Conservation (phyloP, 2,113 vertebrate species). For the Hiodon alosoides region DNA sequence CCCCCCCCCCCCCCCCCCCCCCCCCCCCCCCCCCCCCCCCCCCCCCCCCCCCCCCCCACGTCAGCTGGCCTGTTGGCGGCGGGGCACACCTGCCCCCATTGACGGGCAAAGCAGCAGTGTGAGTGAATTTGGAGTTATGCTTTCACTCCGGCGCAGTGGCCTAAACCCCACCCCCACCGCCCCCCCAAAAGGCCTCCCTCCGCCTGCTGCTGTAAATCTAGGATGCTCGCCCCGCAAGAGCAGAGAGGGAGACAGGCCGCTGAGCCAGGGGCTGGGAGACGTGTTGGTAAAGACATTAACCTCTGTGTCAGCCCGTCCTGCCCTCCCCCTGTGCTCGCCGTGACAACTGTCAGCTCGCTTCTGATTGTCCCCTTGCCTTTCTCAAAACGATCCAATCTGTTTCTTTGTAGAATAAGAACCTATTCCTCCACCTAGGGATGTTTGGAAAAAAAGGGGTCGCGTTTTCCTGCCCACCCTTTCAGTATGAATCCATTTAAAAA, state of each 20-base stretch:
- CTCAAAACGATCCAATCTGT: no score
- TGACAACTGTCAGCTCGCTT: constrained; percentile 13
- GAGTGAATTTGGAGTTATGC: constrained; percentile 17
- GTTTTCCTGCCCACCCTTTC: constrained; percentile 65
- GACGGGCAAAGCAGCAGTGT: constrained; percentile 29
- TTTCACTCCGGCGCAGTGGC: not conserved
- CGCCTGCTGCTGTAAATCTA: constrained; percentile 2
- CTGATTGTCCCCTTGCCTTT: not conserved
- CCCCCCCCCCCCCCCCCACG: not conserved
- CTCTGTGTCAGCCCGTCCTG: not conserved
- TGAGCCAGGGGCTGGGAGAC: not conserved
- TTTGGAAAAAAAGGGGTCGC: no score
- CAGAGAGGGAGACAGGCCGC: constrained; percentile 4
- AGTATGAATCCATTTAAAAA: no score
- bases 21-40: not conserved
- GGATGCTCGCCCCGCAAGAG: not conserved
- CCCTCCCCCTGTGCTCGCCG: not conserved
- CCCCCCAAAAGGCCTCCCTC: not conserved
- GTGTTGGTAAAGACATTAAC: constrained; percentile 7
- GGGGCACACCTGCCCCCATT: constrained; percentile 36
- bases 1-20: not conserved
- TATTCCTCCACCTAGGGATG: no score
- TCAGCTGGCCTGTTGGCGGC: not conserved
- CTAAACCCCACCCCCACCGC: not conserved
- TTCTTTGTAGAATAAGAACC: no score